Evolutionary conservation across 1,140 invertebrate genomes (phyloP).

Genomic region (Polypedilum vanderplanki): DNA sequence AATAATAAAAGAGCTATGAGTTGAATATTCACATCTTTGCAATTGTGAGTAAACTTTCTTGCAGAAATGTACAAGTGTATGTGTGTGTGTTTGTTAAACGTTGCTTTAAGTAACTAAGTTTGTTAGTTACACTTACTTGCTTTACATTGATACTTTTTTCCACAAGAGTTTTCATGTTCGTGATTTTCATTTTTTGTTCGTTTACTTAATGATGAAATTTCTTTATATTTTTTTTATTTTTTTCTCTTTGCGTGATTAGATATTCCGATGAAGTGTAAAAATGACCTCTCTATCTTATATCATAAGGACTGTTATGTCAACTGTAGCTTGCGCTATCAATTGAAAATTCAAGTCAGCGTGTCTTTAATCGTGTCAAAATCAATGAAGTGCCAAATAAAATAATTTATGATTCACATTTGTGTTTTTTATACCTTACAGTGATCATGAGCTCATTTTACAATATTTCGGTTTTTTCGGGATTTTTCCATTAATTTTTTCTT

Average conservation of each 20-base stretch:
- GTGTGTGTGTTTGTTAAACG: neutral
- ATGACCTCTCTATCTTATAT: neutral
- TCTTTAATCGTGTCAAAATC: neutral
- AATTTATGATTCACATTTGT: neutral
- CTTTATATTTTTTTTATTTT: too few species aligned
- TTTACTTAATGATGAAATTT: neutral
- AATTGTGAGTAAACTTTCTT: neutral
- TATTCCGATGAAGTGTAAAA: slow-evolving; percentile 17
- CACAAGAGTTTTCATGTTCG: neutral
- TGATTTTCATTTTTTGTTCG: neutral
- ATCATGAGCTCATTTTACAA: too few species aligned
- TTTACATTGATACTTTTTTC: slow-evolving; percentile 3
- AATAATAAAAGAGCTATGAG: neutral
- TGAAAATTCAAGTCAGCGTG: neutral
- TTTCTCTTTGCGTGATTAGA: neutral
- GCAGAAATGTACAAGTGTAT: neutral
- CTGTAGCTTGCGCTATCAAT: neutral
- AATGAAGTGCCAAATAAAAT: neutral
- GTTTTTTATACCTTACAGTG: too few species aligned
- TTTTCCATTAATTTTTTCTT: too few species aligned
- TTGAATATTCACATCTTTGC: neutral
- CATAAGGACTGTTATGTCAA: slow-evolving; percentile 3
- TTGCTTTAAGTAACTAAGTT: neutral
- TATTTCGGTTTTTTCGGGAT: too few species aligned
- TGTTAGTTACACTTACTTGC: neutral